Base-by-base conservation (phyloP, 2,113 vertebrate genomes). In the Bostrychus sinensis region DNA sequence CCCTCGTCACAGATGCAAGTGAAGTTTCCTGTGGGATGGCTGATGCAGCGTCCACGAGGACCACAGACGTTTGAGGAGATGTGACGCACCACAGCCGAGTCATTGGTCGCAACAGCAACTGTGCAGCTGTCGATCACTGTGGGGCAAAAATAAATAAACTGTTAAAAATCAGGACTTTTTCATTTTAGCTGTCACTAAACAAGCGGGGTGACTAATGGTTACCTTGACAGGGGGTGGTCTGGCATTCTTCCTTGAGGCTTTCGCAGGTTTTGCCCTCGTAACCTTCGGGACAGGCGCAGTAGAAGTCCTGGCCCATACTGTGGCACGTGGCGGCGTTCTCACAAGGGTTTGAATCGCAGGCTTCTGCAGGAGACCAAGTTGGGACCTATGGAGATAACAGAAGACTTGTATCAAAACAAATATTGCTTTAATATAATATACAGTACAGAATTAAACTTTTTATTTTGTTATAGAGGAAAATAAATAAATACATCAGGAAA, bases 111-210 rank as follows among this genome's bases (percentile, higher is more conserved):
- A 3, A 94, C 83, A 22, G 95, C 92, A 22, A 97, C 86, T 1
- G 94, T 95, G 80, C 97, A 99, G 91, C 96, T 94, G 81, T 99
- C 96, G 63, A 98, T 95, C 61, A 93, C 97, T 99, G 81, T n/a
- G 1, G 2, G 32, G 37, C 41, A 72, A 62, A 17, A 17, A 8
- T 43, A 7, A 16, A 19, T 9, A 46, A n/a, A n/a, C n/a, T n/a
- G 11, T 30, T 25, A 0, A 26, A 22, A 20, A 17, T 7, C 1
- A 22, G 32, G 7, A 7, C 19, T 22, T 17, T 28, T 38, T 7
- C 25, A 13, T 12, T 1, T 3, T 0, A 0, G 20, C 28, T 53
- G 12, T 30, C 5, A 1, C 26, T 1, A 37, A 9, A 2, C 0
- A 0, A 0, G 1, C 17, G 34, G 3, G 1, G 19, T 25, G 2